These are phyloP conservation scores for Oligia fasciuncula DNA, from an alignment of 2,888 invertebrate species.

Conservation along the genomic window DNA sequence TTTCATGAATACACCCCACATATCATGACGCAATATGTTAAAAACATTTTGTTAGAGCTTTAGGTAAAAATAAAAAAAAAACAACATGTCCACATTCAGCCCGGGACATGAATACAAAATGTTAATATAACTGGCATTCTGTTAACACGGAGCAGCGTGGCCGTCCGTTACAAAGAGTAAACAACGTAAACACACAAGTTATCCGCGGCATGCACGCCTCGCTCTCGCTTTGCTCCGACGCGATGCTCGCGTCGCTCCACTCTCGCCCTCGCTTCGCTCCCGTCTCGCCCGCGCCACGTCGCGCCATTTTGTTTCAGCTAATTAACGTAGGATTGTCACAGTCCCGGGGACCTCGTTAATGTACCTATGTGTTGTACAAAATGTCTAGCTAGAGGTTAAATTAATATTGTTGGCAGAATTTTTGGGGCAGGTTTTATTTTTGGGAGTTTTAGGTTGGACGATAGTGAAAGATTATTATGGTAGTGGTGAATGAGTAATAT, in stretches of 20 bases:
- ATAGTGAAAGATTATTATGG: slow-evolving; percentile 10
- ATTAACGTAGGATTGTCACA: slow-evolving; percentile 73
- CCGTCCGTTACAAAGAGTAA: slow-evolving; percentile 62
- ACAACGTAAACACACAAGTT: slow-evolving; percentile 68
- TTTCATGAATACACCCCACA: slow-evolving; percentile 10
- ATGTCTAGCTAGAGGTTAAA: slow-evolving; percentile 55
- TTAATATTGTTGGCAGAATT: slow-evolving; percentile 52
- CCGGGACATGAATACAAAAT: slow-evolving; percentile 65
- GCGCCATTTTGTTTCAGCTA: slow-evolving; percentile 74
- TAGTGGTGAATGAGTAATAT: slow-evolving; percentile 6
- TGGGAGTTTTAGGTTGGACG: not conserved
- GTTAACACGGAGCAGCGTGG: slow-evolving; percentile 58
- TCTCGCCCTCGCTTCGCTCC: slow-evolving; percentile 31
- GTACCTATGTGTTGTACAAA: slow-evolving; percentile 58
- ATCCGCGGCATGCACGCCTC: slow-evolving; percentile 63
- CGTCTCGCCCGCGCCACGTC: slow-evolving; percentile 58
- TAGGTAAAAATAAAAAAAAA: slow-evolving; percentile 24
- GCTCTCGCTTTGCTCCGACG: slow-evolving; percentile 8
- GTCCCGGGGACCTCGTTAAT: slow-evolving; percentile 66
- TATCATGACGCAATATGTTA: slow-evolving; percentile 36
- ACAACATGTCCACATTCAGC: slow-evolving; percentile 52
- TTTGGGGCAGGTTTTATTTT: slow-evolving; percentile 26
- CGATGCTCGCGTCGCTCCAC: not conserved
- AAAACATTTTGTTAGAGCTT: slow-evolving; percentile 34
- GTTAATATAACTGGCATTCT: slow-evolving; percentile 65